Percentiles rank a stretch among this genome's conserved stretches.
Conservation (phyloP, 2,797 vertebrate genomes). For the Phataginus tetradactyla region DNA sequence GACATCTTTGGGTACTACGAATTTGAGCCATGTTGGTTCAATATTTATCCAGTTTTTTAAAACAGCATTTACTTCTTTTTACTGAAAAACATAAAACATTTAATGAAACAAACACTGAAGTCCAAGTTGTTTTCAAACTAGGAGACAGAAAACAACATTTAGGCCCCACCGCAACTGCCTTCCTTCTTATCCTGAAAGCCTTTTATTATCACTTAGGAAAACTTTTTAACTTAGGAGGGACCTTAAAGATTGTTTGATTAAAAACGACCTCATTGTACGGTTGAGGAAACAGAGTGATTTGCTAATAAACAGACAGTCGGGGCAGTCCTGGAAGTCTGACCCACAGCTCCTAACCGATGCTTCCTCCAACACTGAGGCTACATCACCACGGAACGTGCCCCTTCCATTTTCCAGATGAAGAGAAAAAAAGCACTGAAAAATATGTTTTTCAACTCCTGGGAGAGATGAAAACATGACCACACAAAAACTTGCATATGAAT, state of each 20-base stretch:
- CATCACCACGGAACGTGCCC: neutral
- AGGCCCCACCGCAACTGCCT: conserved; percentile 30
- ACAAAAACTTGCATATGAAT: neutral
- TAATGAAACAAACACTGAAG: conserved; percentile 36
- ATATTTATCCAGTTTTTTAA: neutral
- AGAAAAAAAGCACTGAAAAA: neutral
- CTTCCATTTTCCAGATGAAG: neutral
- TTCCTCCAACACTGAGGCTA: neutral
- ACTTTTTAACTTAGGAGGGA: conserved; percentile 25
- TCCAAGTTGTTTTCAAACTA: conserved; percentile 43
- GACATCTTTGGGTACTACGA: neutral
- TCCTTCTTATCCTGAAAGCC: conserved; percentile 34
- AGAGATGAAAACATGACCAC: conserved; percentile 8
- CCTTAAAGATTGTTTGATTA: conserved; percentile 50
- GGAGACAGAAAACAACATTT: neutral
- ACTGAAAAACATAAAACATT: conserved; percentile 22
- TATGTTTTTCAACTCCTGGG: neutral
- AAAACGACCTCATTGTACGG: conserved; percentile 21
- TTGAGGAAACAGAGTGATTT: conserved; percentile 26
- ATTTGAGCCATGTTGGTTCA: neutral
- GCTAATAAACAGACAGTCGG: neutral
- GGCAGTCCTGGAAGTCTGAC: neutral
- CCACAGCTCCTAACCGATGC: neutral
- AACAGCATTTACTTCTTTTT: neutral
- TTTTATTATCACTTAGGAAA: conserved; percentile 47